Percentiles rank a stretch among this genome's conserved stretches.
phyloP scores from a whole-genome alignment of 2,113 vertebrate genomes.

The Rhinopomastus cyanomelas region DNA sequence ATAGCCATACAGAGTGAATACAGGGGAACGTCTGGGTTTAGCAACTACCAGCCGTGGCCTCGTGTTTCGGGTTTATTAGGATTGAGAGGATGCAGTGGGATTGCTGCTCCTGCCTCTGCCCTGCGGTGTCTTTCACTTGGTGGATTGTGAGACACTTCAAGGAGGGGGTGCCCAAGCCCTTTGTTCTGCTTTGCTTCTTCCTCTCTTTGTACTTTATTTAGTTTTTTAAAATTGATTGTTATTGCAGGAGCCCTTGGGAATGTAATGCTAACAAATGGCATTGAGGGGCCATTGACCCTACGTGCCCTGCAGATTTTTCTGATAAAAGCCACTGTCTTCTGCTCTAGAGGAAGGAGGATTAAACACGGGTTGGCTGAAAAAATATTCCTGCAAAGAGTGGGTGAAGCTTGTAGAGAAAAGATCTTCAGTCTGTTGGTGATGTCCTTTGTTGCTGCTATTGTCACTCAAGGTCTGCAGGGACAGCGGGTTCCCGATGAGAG shows the following conservation, averaged over 20 bases:
- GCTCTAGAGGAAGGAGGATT: not conserved
- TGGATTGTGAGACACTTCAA: conserved; percentile 16
- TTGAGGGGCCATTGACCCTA: conserved; percentile 28
- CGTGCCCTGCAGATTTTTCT: conserved; percentile 1
- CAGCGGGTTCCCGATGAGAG: not conserved
- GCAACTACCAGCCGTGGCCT: not conserved
- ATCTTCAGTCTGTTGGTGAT: not conserved
- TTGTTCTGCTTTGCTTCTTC: not conserved
- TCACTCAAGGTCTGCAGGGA: not conserved
- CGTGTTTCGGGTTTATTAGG: not conserved
- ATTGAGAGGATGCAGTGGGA: not conserved
- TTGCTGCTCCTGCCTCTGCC: not conserved
- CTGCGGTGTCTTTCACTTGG: not conserved
- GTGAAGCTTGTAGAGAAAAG: not conserved
- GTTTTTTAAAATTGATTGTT: not conserved
- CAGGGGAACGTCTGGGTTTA: not conserved
- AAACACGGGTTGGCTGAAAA: not conserved
- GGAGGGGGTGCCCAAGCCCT: not conserved
- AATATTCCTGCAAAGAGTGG: not conserved
- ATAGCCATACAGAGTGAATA: not conserved
- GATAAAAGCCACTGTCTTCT: not conserved
- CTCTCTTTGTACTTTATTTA: not conserved
- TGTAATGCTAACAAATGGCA: not conserved
- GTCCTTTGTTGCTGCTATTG: fast-evolving
- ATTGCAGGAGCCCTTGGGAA: not conserved